Evolutionary conservation across 2,888 invertebrate species (phyloP).

Genomic region (Drosophila trichaetosa): DNA sequence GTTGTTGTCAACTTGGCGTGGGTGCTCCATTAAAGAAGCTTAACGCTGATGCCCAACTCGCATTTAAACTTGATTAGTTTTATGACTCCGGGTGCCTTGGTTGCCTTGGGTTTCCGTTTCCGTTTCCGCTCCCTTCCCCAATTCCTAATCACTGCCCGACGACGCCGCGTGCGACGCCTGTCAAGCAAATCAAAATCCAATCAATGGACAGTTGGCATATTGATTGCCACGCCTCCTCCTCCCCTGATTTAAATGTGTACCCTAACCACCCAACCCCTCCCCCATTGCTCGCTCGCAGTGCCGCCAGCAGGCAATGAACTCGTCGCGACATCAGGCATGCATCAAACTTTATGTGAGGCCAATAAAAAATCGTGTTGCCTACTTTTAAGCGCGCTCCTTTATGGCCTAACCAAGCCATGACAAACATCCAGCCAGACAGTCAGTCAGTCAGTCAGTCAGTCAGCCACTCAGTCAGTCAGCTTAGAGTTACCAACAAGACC

Average conservation of each 20-base stretch:
- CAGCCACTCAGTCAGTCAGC: background rate
- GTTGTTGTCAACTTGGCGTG: constrained; percentile 5
- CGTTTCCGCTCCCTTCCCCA: background rate
- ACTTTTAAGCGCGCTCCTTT: constrained; percentile 66
- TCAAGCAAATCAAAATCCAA: constrained; percentile 73
- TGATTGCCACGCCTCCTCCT: constrained; percentile 48
- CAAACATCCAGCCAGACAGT: background rate
- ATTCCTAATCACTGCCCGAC: constrained; percentile 48
- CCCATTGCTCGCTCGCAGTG: background rate
- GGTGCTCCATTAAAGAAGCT: constrained; percentile 68
- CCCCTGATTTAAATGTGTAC: background rate
- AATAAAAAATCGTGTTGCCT: constrained; percentile 62
- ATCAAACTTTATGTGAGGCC: constrained; percentile 41
- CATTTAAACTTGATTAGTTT: constrained; percentile 80
- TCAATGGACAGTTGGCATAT: constrained; percentile 74
- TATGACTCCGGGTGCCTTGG: constrained; percentile 44
- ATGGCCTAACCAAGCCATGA: constrained; percentile 36
- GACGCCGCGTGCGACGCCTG: constrained; percentile 31
- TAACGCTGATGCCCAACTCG: constrained; percentile 64
- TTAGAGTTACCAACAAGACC: background rate
- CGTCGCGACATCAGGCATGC: constrained; percentile 16
- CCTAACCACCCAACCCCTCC: too few relatives aligned
- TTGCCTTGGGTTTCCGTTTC: background rate
- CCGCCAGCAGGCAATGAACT: constrained; percentile 9
- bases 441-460: background rate